A percentile compares a stretch with the other conserved stretches of the same genome.
Conservation (phyloP, 1,140 invertebrate species). For the Forficula auricularia region DNA sequence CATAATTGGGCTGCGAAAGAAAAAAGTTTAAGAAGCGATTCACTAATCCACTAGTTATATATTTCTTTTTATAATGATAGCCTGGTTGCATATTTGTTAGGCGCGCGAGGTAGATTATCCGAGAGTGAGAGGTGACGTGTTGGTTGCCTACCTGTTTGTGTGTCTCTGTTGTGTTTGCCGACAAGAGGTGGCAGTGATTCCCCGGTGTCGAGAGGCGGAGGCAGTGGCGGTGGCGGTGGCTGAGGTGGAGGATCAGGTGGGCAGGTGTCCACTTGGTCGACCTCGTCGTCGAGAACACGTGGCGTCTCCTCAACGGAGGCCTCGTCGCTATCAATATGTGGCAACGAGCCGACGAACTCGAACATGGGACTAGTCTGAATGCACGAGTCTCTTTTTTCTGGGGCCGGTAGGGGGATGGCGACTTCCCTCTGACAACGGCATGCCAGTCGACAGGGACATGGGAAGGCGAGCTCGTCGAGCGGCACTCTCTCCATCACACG, state of each 20-base stretch:
- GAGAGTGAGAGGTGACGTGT: too few relatives aligned
- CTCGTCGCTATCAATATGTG: constrained; percentile 52
- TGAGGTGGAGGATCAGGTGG: not conserved
- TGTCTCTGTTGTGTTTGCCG: too few relatives aligned
- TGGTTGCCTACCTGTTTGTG: too few relatives aligned
- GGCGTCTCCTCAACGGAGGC: constrained; percentile 13
- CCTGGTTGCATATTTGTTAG: too few relatives aligned
- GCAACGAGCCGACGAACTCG: constrained; percentile 46
- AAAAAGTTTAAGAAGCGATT: too few relatives aligned
- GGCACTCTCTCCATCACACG: constrained; percentile 45
- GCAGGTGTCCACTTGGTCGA: not conserved
- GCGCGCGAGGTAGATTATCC: too few relatives aligned
- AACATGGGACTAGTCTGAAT: constrained; percentile 35
- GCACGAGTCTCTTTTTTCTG: constrained; percentile 22
- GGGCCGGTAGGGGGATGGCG: not conserved
- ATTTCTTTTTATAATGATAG: too few relatives aligned
- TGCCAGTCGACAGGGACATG: constrained; percentile 24
- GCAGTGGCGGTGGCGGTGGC: not conserved
- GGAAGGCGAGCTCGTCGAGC: constrained; percentile 42
- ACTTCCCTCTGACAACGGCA: not conserved
- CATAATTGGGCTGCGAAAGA: too few relatives aligned
- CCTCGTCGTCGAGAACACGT: not conserved
- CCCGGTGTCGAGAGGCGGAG: not conserved
- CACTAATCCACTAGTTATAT: too few relatives aligned
- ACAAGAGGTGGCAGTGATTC: too few relatives aligned